Evolutionary conservation across 64 coral and sea anemone genomes (phyloP), one percentile per base, ranked within the genome.

Genomic region (Catalaphyllia jardinei): DNA sequence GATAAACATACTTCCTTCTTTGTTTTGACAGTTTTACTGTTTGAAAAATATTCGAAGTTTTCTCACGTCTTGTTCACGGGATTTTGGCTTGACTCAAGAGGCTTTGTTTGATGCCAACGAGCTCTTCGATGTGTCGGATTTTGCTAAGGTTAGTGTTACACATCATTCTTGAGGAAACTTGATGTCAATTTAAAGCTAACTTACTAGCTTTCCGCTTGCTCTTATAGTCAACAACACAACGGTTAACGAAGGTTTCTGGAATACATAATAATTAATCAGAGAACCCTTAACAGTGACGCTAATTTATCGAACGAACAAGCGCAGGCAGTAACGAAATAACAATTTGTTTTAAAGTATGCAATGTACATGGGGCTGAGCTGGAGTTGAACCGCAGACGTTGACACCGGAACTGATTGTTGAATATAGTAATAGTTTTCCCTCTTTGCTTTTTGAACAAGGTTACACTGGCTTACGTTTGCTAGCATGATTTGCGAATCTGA

Each of bases 1-100:
- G 65, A 24, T 67, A 65, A 83, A 4, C 39, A 0, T 51, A 67
- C 31, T 85, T 85, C 81, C 62, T 78, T 84, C 39, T 64, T 49
- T 52, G 31, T 78, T 67, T 67, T 79, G 79, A 87, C 79, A 99
- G 97, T 99, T 99, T 87, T 76, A 91, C 20, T 99, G 97, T 78
- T 77, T 91, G 78, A 99, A 99, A 91, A 99, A 99, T 78, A 99
- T 99, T 71, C 90, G 97, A 79, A 93, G 49, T 33, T 99, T 99
- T 75, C 91, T 99, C 4, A 69, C 87, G 35, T 89, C 97, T 20
- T 99, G 97, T 85, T 71, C 72, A 28, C 71, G 91, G 24, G 71
- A 93, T 67, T 99, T 99, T 95, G 87, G 89, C 67, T 77, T 99
- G 22, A 80, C 39, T 9, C 50, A 91, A 62, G 93, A 88, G 12